Evolutionary conservation across 2,888 invertebrate genomes (phyloP), one percentile per base, ranked within the genome.

Genomic region (Dicycla oo): DNA sequence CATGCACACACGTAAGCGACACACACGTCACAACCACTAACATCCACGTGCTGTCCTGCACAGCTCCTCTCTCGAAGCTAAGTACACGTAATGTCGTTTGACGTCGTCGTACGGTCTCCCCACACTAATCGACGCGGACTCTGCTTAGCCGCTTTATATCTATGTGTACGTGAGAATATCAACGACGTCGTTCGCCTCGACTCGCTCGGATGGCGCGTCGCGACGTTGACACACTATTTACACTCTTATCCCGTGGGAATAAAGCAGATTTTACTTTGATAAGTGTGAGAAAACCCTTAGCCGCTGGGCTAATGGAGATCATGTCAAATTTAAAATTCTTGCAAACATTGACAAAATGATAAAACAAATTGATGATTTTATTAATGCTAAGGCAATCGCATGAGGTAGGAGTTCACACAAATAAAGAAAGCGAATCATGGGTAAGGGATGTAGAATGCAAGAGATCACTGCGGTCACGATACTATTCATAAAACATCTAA

Each of bases 1-100:
- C 97, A 80, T 80, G 76, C 85, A 89, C 92, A 67, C 90, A 89
- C 79, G 68, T 72, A 73, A 83, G 78, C 83, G 3, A 74, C 72
- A 70, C 65, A 34, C 30, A 51, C 75, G 43, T 23, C 30, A 63
- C 61, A 30, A 65, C 60, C 15, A 56, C 81, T 68, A 11, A 58
- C 72, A 18, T 43, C n/a, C 72, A 54, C 30, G 26, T 18, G 15
- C 23, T 71, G 15, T n/a, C 18, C 45, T 40, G 15, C 47, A 23
- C 20, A 11, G 23, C n/a, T 38, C 45, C 60, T 23, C 65, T 54
- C 54, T 38, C n/a, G 30, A n/a, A 26, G 3, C 68, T 23, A 20
- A 26, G 18, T 13, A 18, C 13, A 53, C 69, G 30, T n/a, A 5
- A 38, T 26, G 26, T 6, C 3, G 1, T 20, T 20, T 6, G 6